Conservation (phyloP, 2,797 vertebrate genomes). For the Hylomyscus alleni region DNA sequence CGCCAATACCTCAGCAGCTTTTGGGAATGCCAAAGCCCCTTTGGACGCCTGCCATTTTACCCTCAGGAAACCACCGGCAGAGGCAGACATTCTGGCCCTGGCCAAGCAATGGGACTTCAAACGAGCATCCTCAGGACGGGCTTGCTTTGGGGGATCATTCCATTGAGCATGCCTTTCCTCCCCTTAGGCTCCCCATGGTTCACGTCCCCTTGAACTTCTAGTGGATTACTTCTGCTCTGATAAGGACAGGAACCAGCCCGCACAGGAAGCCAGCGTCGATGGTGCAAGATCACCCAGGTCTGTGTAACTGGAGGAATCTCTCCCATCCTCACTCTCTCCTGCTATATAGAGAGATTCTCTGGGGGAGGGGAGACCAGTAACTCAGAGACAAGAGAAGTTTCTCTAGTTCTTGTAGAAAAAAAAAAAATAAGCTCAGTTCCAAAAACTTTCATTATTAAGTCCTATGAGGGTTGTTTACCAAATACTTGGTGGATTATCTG, state of each 20-base stretch:
- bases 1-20: not conserved
- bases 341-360: not conserved
- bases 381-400: not conserved
- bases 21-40: not conserved
- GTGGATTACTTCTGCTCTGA: not conserved
- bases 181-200: not conserved
- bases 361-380: not conserved
- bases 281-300: not conserved
- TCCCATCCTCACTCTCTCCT: not conserved
- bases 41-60: conserved; percentile 43
- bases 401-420: conserved; percentile 15
- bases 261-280: not conserved
- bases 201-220: conserved; percentile 4
- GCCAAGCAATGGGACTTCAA: not conserved
- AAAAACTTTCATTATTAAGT: not conserved
- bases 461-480: not conserved
- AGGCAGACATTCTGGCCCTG: not conserved
- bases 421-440: not conserved
- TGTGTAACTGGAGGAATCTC: not conserved
- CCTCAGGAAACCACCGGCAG: conserved; percentile 23
- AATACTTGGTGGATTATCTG: not conserved
- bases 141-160: not conserved
- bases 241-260: conserved; percentile 5
- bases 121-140: not conserved
- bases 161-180: not conserved